These are phyloP conservation scores for Centropyge bicolor DNA, from an alignment of 2,797 vertebrate genomes.

Conservation along the genomic window DNA sequence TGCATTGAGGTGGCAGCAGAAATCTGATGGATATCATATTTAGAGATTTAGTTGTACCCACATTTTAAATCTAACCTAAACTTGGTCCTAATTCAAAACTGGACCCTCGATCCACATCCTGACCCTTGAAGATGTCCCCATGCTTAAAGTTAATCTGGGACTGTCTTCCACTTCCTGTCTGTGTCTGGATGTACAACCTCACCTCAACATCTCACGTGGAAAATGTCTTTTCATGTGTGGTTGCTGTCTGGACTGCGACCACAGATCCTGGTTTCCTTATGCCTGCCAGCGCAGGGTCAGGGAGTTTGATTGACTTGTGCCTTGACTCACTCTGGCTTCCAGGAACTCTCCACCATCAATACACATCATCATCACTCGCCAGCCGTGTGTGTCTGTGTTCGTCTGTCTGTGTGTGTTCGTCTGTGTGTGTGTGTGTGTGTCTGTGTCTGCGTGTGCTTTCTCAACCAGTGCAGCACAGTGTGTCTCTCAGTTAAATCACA, in stretches of 20 bases:
- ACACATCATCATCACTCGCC: conserved; percentile 77
- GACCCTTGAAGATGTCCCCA: conserved; percentile 1
- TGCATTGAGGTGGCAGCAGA: background rate
- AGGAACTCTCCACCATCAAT: conserved; percentile 83
- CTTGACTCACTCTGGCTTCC: conserved; percentile 80
- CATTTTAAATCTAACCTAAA: conserved; percentile 3
- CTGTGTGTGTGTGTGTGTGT: conserved; percentile 40
- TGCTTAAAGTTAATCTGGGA: conserved; percentile 15
- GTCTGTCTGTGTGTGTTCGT: conserved; percentile 25
- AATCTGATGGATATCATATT: background rate
- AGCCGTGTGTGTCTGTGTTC: conserved; percentile 27
- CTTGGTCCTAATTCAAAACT: no score
- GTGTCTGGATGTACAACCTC: conserved; percentile 36
- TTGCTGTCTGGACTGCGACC: conserved; percentile 40
- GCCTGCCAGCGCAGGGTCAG: conserved; percentile 63
- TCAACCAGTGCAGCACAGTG: conserved; percentile 71
- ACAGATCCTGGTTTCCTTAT: conserved; percentile 54
- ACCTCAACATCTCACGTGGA: conserved; percentile 41
- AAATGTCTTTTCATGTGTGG: conserved; percentile 40
- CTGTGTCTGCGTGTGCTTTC: conserved; percentile 41
- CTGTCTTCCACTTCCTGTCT: conserved; percentile 17
- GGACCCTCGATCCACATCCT: background rate
- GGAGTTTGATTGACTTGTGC: conserved; percentile 80
- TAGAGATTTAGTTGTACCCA: background rate
- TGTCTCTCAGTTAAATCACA: conserved; percentile 80